Percentiles rank a stretch among this genome's conserved stretches.
Evolutionary conservation across 2,888 invertebrate genomes (phyloP).

Genomic region (Rhagium mordax): DNA sequence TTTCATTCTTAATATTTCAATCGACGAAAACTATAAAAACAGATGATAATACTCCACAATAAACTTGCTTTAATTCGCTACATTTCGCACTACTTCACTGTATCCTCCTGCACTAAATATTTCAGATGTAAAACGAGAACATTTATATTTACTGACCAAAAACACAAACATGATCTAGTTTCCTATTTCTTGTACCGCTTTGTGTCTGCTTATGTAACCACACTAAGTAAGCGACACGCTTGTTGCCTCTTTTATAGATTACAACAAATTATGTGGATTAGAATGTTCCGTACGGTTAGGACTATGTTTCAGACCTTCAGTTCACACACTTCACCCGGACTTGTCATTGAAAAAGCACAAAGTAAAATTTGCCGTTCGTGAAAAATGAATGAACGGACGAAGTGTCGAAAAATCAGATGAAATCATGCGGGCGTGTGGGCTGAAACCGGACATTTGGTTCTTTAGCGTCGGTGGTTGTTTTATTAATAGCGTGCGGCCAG

Average conservation of each 20-base stretch:
- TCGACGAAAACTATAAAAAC: too few relatives aligned
- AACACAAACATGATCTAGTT: slow-evolving; percentile 50
- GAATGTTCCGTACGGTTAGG: slow-evolving; percentile 41
- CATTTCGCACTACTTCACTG: neutral
- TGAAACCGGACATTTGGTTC: neutral
- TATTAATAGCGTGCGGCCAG: neutral
- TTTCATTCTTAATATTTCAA: too few relatives aligned
- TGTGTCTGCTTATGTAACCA: slow-evolving; percentile 43
- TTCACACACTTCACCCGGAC: slow-evolving; percentile 25
- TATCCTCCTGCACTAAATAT: slow-evolving; percentile 10
- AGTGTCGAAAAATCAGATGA: neutral
- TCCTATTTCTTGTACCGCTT: slow-evolving; percentile 11
- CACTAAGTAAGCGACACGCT: slow-evolving; percentile 45
- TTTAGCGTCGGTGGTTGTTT: neutral
- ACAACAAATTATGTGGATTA: slow-evolving; percentile 50
- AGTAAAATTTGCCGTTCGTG: slow-evolving; percentile 7
- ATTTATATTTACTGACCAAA: slow-evolving; percentile 52
- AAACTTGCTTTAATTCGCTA: neutral
- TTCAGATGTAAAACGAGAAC: slow-evolving; percentile 20
- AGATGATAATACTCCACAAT: neutral
- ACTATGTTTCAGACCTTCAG: slow-evolving; percentile 40
- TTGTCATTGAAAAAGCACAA: slow-evolving; percentile 38
- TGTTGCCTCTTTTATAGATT: slow-evolving; percentile 55
- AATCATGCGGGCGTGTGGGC: neutral
- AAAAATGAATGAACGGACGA: neutral